A percentile compares a stretch with the other conserved stretches of the same genome.
phyloP scores from a whole-genome alignment of 1,140 invertebrate genomes.

The Drosophila melanica region DNA sequence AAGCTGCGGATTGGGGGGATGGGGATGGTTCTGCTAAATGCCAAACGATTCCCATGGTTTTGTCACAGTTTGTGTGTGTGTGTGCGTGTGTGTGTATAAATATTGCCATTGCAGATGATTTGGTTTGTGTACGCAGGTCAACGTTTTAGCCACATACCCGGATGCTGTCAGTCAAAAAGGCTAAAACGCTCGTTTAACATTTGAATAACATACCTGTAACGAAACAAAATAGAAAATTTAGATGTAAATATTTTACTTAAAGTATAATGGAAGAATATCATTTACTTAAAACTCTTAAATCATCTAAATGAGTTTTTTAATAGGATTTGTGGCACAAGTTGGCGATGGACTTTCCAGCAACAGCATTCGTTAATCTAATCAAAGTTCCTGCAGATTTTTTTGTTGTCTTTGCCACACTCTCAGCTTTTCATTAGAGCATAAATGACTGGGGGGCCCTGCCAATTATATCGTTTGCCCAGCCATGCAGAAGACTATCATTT shows the following conservation, averaged over 20 bases:
- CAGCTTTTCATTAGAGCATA: constrained; percentile 25
- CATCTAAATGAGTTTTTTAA: too few relatives aligned
- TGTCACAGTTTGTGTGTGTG: constrained; percentile 27
- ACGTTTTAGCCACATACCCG: constrained; percentile 38
- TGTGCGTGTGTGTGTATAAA: constrained; percentile 55
- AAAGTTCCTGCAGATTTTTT: constrained; percentile 1
- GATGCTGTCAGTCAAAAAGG: constrained; percentile 16
- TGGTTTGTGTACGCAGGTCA: constrained; percentile 34
- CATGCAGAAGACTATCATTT: constrained; percentile 18
- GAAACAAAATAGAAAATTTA: constrained; percentile 21
- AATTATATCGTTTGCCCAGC: constrained; percentile 16
- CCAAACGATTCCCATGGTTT: constrained; percentile 11
- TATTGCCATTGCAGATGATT: constrained; percentile 71
- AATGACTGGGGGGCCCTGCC: constrained; percentile 8
- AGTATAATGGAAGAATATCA: not conserved
- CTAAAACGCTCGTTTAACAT: constrained; percentile 20
- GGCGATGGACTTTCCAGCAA: not conserved
- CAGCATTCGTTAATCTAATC: constrained; percentile 21
- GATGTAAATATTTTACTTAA: constrained; percentile 25
- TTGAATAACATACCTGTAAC: constrained; percentile 60
- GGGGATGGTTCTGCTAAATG: constrained; percentile 1
- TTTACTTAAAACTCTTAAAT: too few relatives aligned
- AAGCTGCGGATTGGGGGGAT: constrained; percentile 3
- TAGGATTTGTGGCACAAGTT: too few relatives aligned
- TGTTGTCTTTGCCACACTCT: not conserved